Evolutionary conservation across 2,888 invertebrate species (phyloP), one percentile per base, ranked within the genome.

Genomic region (Rhodophaea formosa): DNA sequence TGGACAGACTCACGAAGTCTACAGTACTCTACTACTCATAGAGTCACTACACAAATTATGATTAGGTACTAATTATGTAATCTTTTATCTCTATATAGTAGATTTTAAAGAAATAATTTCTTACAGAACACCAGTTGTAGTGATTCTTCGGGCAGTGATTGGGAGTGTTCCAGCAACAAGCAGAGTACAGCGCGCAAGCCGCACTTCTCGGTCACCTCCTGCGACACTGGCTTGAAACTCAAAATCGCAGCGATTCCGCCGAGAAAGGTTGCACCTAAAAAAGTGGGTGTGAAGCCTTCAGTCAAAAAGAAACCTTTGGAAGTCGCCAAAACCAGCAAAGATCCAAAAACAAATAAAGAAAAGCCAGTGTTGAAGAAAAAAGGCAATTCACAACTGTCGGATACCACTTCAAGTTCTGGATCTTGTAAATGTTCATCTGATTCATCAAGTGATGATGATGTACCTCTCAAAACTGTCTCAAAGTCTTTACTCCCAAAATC

Each of bases 181-280:
- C 84, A 84, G 63, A 74, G 74, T 59, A 72, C 80, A 42, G 72
- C 79, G 43, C 76, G 74, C 49, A 91, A 91, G 66, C 82, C 90
- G 53, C 93, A 93, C 71, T 94, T 94, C 77, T 93, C 93, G 8
- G 93, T 93, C 32, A 93, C 93, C 45, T 93, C 92, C 60, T 92
- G 93, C 77, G 93, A 93, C 46, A 93, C 93, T 46, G 93, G 93
- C 16, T 75, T 94, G 56, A 92, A 93, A 62, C 84, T 94, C 53
- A 94, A 93, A 69, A 93, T 93, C 59, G 93, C 93, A 63, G 93
- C 93, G 45, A 92, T 93, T 62, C 92, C 91, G 51, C 92, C 92
- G n/a, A 72, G 82, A 51, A 92, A 78, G 75, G 77, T 67, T 63
- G 79, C 79, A 70, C 81, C 79, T 44, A 91, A 80, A 67, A 87